Conservation (phyloP, 2,888 invertebrate species). For the Selenia dentaria region DNA sequence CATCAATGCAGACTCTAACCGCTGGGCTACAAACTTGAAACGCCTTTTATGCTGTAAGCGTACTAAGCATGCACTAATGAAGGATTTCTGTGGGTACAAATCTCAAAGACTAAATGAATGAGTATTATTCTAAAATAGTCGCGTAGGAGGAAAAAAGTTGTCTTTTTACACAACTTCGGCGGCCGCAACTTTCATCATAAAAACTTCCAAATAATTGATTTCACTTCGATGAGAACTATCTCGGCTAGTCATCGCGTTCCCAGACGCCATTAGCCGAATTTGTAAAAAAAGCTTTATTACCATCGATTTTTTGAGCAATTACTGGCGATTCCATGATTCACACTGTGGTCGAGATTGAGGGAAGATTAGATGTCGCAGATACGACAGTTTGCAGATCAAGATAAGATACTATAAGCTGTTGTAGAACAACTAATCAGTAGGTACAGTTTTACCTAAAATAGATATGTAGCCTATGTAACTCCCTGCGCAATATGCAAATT, state of each 20-base stretch:
- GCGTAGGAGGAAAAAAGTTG: neutral
- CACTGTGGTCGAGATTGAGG: slow-evolving; percentile 18
- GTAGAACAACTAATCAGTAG: too few relatives aligned
- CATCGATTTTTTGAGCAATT: slow-evolving; percentile 31
- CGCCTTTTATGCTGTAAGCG: too few relatives aligned
- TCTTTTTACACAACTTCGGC: neutral
- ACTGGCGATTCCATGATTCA: slow-evolving; percentile 26
- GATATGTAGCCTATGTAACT: too few relatives aligned
- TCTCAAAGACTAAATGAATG: too few relatives aligned
- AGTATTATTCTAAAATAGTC: too few relatives aligned
- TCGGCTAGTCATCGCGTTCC: slow-evolving; percentile 32
- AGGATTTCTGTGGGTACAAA: too few relatives aligned
- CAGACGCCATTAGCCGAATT: slow-evolving; percentile 28
- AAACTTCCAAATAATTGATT: slow-evolving; percentile 22
- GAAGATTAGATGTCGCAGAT: slow-evolving; percentile 17
- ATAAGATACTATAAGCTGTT: too few relatives aligned
- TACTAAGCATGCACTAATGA: too few relatives aligned
- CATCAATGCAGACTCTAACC: too few relatives aligned
- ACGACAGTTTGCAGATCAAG: neutral
- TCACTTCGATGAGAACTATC: slow-evolving; percentile 24
- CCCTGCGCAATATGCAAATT: too few relatives aligned
- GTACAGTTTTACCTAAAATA: too few relatives aligned
- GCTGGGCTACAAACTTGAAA: too few relatives aligned
- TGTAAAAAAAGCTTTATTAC: slow-evolving; percentile 30
- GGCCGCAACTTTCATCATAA: slow-evolving; percentile 13